Percentiles rank a stretch among this genome's conserved stretches.
Evolutionary conservation across 2,113 vertebrate species (phyloP).

Genomic region (Hemibagrus wyckioides): DNA sequence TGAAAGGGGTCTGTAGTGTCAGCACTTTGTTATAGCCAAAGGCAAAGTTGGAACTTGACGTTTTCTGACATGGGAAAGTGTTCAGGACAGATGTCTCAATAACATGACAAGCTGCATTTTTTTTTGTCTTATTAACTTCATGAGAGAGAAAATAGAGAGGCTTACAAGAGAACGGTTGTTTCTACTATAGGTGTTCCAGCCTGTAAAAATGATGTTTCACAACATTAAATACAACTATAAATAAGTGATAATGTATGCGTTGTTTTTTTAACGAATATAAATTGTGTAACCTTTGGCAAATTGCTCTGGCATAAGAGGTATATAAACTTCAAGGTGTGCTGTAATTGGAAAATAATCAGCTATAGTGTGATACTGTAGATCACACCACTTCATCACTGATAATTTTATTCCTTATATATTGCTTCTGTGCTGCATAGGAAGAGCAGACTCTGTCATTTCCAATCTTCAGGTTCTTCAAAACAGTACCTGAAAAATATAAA

Average conservation of each 20-base stretch:
- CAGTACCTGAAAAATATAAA: neutral
- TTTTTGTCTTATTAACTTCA: slow-evolving; percentile 6
- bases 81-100: neutral
- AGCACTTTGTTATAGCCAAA: neutral
- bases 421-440: neutral
- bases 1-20: neutral
- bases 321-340: neutral
- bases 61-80: slow-evolving; percentile 21
- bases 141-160: neutral
- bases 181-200: neutral
- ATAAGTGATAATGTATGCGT: neutral
- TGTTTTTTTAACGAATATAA: neutral
- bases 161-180: neutral
- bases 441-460: neutral
- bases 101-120: slow-evolving; percentile 6
- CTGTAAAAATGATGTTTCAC: neutral
- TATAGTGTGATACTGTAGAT: neutral
- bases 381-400: neutral
- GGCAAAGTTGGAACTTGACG: neutral
- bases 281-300: neutral
- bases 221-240: neutral
- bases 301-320: neutral
- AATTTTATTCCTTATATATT: neutral
- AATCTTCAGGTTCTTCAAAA: neutral
- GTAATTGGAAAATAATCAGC: neutral